Evolutionary conservation across 37 sponge, comb jelly and placozoan species (phyloP).

Genomic region (Agelas oroides): DNA sequence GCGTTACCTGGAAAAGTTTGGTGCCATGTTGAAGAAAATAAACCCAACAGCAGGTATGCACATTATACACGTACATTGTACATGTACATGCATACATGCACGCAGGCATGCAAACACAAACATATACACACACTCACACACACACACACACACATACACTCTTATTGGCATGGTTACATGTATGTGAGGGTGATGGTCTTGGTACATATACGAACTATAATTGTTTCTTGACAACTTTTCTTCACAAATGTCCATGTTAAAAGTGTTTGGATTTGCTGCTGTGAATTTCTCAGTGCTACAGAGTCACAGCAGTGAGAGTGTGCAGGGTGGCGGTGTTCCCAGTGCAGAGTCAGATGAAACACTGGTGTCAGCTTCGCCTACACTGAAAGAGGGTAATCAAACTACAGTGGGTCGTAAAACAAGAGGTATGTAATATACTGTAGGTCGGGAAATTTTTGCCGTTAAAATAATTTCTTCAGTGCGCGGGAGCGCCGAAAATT

Average conservation of each 20-base stretch:
- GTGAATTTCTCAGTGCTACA: background rate
- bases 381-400: background rate
- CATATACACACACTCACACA: background rate
- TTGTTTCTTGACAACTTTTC: no score
- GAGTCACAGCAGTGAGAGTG: constrained; percentile 2
- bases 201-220: no score
- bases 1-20: constrained; percentile 55
- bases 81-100: no score
- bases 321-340: constrained; percentile 5
- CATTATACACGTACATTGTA: background rate
- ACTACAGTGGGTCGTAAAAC: background rate
- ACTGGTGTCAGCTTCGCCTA: background rate
- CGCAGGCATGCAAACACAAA: background rate
- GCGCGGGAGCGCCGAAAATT: no score
- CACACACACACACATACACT: constrained; percentile 13
- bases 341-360: no score
- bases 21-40: constrained; percentile 22
- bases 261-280: no score
- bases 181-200: no score
- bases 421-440: no score
- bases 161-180: background rate
- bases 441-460: no score
- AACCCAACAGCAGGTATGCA: background rate
- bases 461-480: no score
- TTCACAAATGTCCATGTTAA: no score